phyloP scores from a whole-genome alignment of 2,797 vertebrate species.

The Hafferia zeledoni region DNA sequence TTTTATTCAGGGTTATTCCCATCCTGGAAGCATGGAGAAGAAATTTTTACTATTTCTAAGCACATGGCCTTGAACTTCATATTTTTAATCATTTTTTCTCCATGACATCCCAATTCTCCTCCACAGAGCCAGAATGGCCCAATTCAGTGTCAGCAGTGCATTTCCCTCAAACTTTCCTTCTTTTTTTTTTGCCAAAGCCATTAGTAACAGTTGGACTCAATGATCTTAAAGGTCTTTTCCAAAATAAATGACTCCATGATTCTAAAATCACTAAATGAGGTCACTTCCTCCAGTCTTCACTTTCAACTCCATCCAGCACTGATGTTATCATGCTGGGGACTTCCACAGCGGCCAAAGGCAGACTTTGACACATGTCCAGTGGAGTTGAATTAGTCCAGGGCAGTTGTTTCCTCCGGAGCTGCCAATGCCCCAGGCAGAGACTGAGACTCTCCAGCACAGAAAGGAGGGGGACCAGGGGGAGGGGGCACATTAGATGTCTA shows the following conservation, averaged over 20 bases:
- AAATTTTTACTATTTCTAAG: not conserved
- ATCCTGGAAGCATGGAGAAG: not conserved
- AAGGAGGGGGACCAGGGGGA: not conserved
- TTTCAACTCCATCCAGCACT: not conserved
- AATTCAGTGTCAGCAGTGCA: not conserved
- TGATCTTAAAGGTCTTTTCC: not conserved
- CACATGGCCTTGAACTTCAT: not conserved
- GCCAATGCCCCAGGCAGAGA: not conserved
- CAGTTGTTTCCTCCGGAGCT: not conserved
- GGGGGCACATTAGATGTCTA: not conserved
- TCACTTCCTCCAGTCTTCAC: slow-evolving; percentile 4
- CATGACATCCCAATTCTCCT: not conserved
- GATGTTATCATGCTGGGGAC: not conserved
- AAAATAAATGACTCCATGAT: not conserved
- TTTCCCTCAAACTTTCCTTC: not conserved
- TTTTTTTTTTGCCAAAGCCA: not conserved
- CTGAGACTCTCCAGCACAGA: fast-evolving
- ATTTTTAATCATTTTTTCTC: not conserved
- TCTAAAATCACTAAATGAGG: not conserved
- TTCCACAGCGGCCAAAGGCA: not conserved
- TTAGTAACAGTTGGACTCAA: not conserved
- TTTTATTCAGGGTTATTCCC: not conserved
- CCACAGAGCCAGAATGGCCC: not conserved
- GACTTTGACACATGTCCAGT: not conserved
- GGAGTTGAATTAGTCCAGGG: not conserved